phyloP scores from a whole-genome alignment of 1,140 invertebrate genomes.

The Drosophila mayri region DNA sequence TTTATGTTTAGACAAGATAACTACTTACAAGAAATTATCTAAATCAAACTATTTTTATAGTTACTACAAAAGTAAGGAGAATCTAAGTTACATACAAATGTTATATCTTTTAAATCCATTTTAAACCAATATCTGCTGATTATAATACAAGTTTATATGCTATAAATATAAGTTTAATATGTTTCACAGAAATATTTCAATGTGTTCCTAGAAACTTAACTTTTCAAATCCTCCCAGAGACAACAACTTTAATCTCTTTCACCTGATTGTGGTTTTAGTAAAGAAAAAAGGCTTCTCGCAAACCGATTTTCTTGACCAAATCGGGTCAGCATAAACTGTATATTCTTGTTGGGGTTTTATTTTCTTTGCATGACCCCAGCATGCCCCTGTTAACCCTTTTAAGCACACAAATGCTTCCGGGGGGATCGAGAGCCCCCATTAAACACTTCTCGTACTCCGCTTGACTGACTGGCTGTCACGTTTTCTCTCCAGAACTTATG shows the following conservation, averaged over 20 bases:
- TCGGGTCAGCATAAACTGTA: neutral
- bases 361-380: slow-evolving; percentile 1
- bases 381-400: slow-evolving; percentile 40
- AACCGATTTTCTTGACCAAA: slow-evolving; percentile 12
- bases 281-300: neutral
- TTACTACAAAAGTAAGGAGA: no score
- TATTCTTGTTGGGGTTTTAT: neutral
- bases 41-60: no score
- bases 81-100: no score
- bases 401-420: slow-evolving; percentile 49
- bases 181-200: neutral
- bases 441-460: slow-evolving; percentile 19
- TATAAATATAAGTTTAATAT: no score
- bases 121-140: no score
- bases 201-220: neutral
- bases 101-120: no score
- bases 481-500: slow-evolving; percentile 29
- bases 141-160: no score
- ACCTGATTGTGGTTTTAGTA: neutral
- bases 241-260: neutral
- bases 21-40: no score
- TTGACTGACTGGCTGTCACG: slow-evolving; percentile 34
- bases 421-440: slow-evolving; percentile 10
- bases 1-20: no score
- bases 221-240: neutral